phyloP scores from a whole-genome alignment of 2,888 invertebrate genomes.

The Deilephila elpenor region DNA sequence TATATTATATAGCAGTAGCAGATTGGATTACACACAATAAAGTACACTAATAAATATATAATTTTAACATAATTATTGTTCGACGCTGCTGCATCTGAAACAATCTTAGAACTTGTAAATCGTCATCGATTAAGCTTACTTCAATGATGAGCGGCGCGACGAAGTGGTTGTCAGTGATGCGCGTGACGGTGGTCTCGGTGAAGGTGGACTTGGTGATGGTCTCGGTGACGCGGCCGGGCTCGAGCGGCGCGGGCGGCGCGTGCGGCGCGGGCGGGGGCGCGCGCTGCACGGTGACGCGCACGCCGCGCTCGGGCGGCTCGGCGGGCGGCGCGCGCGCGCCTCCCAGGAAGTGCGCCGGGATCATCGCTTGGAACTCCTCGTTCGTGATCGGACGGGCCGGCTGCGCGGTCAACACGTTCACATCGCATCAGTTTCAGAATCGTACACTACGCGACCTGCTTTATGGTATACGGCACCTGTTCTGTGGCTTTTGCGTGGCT shows the following conservation, averaged over 20 bases:
- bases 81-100: background rate
- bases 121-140: constrained; percentile 81
- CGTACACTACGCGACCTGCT: constrained; percentile 2
- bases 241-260: constrained; percentile 91
- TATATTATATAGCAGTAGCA: background rate
- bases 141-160: constrained; percentile 94
- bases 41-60: background rate
- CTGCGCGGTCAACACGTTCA: constrained; percentile 84
- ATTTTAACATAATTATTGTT: background rate
- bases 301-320: constrained; percentile 78
- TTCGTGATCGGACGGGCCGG: constrained; percentile 94
- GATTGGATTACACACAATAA: background rate
- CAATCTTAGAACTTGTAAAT: constrained; percentile 7
- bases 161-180: constrained; percentile 96
- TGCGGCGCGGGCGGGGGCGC: constrained; percentile 82
- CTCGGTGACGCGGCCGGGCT: constrained; percentile 95
- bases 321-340: constrained; percentile 63
- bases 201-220: constrained; percentile 98
- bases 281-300: constrained; percentile 94
- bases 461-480: constrained; percentile 30
- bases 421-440: constrained; percentile 64
- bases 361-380: constrained; percentile 98
- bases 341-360: constrained; percentile 93
- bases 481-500: background rate
- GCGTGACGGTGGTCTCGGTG: constrained; percentile 97